A percentile compares a stretch with the other conserved stretches of the same genome.
These are phyloP conservation scores for Ramphastos sulfuratus DNA, from an alignment of 2,113 vertebrate species.

Conservation along the genomic window DNA sequence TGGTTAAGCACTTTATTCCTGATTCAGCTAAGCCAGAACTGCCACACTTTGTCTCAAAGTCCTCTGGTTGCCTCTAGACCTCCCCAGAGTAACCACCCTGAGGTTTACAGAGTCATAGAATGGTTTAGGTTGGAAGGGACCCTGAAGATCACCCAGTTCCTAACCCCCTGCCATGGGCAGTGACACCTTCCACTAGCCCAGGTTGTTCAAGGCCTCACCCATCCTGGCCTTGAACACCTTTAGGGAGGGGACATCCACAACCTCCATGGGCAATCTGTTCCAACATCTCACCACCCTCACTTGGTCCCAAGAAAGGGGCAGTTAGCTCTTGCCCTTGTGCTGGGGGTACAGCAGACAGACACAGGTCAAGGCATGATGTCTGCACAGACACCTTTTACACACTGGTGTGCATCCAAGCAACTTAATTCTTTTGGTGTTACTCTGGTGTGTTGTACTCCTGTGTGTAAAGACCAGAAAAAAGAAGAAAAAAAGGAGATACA, in stretches of 20 bases:
- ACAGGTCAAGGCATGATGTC: background rate
- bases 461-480: background rate
- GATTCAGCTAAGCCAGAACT: conserved; percentile 32
- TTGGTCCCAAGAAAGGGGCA: background rate
- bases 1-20: conserved; percentile 1
- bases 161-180: too few relatives aligned
- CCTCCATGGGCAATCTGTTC: too few relatives aligned
- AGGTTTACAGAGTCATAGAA: background rate
- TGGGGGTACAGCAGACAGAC: background rate
- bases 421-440: background rate
- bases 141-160: too few relatives aligned
- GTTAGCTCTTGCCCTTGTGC: background rate
- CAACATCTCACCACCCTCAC: too few relatives aligned
- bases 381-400: background rate
- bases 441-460: background rate
- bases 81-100: background rate
- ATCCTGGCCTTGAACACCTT: too few relatives aligned
- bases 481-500: background rate
- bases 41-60: background rate
- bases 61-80: background rate
- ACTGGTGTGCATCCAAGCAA: background rate
- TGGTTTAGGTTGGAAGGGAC: too few relatives aligned
- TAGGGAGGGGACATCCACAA: too few relatives aligned
- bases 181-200: too few relatives aligned
- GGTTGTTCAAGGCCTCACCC: too few relatives aligned